Evolutionary conservation across 2,888 invertebrate genomes (phyloP).

Genomic region (Vandiemenella viatica): DNA sequence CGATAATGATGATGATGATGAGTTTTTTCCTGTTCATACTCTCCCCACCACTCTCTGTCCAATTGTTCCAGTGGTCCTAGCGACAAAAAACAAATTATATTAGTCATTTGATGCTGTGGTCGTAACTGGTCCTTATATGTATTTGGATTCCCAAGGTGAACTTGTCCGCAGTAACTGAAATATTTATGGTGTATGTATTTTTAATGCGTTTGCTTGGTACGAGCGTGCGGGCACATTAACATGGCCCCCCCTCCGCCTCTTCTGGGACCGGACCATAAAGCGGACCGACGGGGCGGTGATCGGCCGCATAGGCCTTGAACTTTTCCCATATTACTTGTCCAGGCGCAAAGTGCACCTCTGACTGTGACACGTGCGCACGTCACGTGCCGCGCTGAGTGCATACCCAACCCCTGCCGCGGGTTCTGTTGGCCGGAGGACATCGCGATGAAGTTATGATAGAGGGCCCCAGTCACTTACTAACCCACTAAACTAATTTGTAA

Average conservation of each 20-base stretch:
- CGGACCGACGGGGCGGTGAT: neutral
- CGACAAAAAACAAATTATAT: neutral
- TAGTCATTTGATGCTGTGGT: neutral
- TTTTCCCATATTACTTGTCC: neutral
- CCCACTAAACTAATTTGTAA: too few species aligned
- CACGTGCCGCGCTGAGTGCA: neutral
- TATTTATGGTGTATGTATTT: conserved; percentile 14
- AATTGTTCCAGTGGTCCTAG: too few species aligned
- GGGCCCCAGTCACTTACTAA: too few species aligned
- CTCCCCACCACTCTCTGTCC: too few species aligned
- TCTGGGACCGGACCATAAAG: neutral
- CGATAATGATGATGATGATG: too few species aligned
- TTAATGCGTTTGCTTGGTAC: conserved; percentile 6
- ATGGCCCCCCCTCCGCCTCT: too few species aligned
- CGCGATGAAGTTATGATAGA: too few species aligned
- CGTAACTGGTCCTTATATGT: conserved; percentile 6
- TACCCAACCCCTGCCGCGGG: neutral
- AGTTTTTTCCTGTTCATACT: too few species aligned
- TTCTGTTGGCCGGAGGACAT: too few species aligned
- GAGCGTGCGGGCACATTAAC: neutral
- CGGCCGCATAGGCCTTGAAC: neutral
- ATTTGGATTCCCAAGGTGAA: conserved; percentile 11
- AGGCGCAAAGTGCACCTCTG: neutral
- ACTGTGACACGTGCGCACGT: neutral
- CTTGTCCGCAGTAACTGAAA: conserved; percentile 10